These are phyloP conservation scores for Lucilia sericata DNA, from an alignment of 1,140 invertebrate species.

Conservation along the genomic window DNA sequence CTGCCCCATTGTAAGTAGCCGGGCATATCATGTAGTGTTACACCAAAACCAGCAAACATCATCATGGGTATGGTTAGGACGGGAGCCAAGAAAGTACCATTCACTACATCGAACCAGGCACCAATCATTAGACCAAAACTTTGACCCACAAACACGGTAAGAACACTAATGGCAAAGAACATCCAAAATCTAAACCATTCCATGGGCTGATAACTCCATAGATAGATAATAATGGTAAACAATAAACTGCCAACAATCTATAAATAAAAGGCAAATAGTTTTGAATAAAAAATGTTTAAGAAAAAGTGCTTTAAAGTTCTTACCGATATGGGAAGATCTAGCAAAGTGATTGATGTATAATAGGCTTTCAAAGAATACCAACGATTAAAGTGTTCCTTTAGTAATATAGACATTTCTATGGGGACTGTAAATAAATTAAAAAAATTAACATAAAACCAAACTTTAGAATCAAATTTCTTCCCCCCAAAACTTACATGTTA, in stretches of 20 bases:
- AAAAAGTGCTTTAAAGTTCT: conserved; percentile 53
- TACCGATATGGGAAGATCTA: conserved; percentile 83
- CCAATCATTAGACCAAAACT: conserved; percentile 90
- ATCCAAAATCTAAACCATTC: conserved; percentile 82
- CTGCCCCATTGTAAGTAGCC: conserved; percentile 87
- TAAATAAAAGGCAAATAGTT: conserved; percentile 51
- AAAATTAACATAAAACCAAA: background rate
- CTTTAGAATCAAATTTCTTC: background rate
- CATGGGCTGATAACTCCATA: conserved; percentile 86
- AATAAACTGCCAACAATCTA: conserved; percentile 80
- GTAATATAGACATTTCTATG: conserved; percentile 88
- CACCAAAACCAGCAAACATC: conserved; percentile 90
- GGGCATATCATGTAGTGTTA: conserved; percentile 81
- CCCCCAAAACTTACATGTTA: conserved; percentile 78
- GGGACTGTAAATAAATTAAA: conserved; percentile 79
- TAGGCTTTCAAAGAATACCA: conserved; percentile 97
- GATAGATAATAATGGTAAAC: conserved; percentile 86
- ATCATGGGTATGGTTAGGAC: conserved; percentile 84
- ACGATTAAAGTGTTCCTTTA: conserved; percentile 94
- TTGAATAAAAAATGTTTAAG: background rate
- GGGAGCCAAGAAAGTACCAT: conserved; percentile 85
- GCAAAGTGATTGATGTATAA: conserved; percentile 87
- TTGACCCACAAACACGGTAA: conserved; percentile 89
- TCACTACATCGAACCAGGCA: conserved; percentile 84
- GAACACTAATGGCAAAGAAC: conserved; percentile 83